Evolutionary conservation across 2,797 vertebrate genomes (phyloP), one percentile per base, ranked within the genome.

Genomic region (Takifugu rubripes): DNA sequence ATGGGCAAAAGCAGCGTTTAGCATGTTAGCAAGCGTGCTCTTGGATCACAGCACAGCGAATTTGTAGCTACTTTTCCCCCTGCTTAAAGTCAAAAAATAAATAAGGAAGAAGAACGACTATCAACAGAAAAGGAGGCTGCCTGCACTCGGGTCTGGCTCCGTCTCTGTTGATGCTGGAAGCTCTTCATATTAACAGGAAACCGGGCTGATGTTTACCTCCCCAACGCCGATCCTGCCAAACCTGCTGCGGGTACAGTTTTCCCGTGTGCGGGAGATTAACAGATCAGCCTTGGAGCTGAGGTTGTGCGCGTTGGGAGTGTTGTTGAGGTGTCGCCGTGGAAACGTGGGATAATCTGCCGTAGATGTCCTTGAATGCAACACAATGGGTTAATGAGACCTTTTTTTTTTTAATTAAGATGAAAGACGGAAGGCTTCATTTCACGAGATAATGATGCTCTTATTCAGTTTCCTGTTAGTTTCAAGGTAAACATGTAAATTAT

Each of bases 151-250:
- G 36, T 10, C 36, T 40, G 56, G 26, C 29, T 70, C 64, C 75
- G 53, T 56, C 60, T 69, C 52, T 82, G 81, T 87, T 84, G 77
- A 86, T 73, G 69, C 79, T 85, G 11, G 64, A 61, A 85, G 77
- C 78, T 78, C 64, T 84, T 83, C 47, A 73, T 78, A 82, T 64
- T 59, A 77, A 68, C 69, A 72, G 57, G 50, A 27, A 46, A 66
- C 74, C 57, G 61, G 75, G 66, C 68, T 76, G 77, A 79, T 77
- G 74, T 78, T 81, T 81, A 77, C 72, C 72, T 75, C 54, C 64
- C 48, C 66, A 83, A 83, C 70, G 27, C 66, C 59, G 65, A 68
- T 68, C 75, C 61, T 50, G 52, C 64, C 59, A 60, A 74, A 70
- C 75, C 75, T 77, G 71, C 77, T 81, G 74, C 54, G 65, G 70